Conservation (phyloP, 2,113 vertebrate genomes). For the Marcusenius ussheri region DNA sequence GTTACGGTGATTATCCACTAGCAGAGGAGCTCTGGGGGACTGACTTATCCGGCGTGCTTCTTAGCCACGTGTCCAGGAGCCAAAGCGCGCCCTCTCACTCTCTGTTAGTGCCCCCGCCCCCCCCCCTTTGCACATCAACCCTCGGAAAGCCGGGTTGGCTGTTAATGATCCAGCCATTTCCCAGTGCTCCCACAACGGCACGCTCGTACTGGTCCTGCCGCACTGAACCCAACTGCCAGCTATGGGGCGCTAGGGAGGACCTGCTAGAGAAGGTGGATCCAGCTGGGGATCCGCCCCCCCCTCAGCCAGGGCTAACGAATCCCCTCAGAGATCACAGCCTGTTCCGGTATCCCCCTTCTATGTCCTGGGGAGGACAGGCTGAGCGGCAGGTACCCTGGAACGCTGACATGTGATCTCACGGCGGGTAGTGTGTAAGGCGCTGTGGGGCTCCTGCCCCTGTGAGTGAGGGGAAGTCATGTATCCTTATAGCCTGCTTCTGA, state of each 20-base stretch:
- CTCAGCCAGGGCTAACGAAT: conserved; percentile 45
- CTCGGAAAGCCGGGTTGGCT: not conserved
- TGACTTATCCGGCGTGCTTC: not conserved
- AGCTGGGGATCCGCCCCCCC: not conserved
- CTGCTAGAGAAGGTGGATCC: not conserved
- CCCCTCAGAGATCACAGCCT: conserved; percentile 56
- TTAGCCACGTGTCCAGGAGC: not conserved
- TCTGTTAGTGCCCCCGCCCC: not conserved
- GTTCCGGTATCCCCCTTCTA: conserved; percentile 34
- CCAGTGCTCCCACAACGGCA: not conserved
- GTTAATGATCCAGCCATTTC: not conserved
- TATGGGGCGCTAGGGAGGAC: not conserved
- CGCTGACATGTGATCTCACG: conserved; percentile 37
- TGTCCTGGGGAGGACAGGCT: conserved; percentile 30
- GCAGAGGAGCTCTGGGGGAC: conserved; percentile 42
- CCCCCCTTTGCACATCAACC: not conserved
- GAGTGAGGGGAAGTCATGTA: conserved; percentile 30
- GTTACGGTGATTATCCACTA: conserved; percentile 57
- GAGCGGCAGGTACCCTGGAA: conserved; percentile 41
- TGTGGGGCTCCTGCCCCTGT: not conserved
- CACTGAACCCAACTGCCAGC: not conserved
- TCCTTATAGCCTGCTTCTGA: conserved; percentile 27
- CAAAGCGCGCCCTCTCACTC: not conserved
- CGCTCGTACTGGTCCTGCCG: not conserved
- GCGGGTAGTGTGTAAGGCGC: not conserved